Evolutionary conservation across 2,888 invertebrate species (phyloP).

Genomic region (Litoditis marina): DNA sequence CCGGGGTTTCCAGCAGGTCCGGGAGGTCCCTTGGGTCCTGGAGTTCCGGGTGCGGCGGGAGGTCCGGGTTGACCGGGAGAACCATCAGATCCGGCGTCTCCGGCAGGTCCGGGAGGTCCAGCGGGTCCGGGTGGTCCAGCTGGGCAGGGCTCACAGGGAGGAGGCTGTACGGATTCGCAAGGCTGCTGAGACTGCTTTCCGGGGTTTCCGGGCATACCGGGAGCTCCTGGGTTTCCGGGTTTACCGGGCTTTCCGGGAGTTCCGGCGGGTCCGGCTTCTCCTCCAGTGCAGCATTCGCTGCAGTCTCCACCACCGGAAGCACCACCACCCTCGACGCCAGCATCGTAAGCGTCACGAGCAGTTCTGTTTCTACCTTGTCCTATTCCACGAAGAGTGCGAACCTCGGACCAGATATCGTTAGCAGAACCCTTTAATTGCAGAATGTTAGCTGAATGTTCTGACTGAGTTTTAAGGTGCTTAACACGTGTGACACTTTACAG

Average conservation of each 20-base stretch:
- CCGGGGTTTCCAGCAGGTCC: slow-evolving; percentile 30
- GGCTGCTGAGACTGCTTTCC: slow-evolving; percentile 44
- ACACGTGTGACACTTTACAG: neutral
- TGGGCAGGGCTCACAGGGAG: slow-evolving; percentile 33
- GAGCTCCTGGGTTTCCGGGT: slow-evolving; percentile 32
- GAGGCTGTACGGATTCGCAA: slow-evolving; percentile 44
- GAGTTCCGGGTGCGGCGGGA: slow-evolving; percentile 5
- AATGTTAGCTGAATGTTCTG: too few species aligned
- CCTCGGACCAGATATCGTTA: slow-evolving; percentile 49
- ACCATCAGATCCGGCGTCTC: slow-evolving; percentile 22
- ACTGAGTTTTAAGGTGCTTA: too few species aligned
- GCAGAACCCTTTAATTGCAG: slow-evolving; percentile 29
- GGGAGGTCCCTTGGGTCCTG: slow-evolving; percentile 22
- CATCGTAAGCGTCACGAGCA: slow-evolving; percentile 35
- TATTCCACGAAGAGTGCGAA: slow-evolving; percentile 34
- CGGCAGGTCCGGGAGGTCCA: slow-evolving; percentile 28
- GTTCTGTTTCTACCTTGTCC: slow-evolving; percentile 20
- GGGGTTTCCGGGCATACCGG: slow-evolving; percentile 43
- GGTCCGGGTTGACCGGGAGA: slow-evolving; percentile 20
- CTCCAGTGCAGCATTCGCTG: slow-evolving; percentile 34
- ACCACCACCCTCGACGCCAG: slow-evolving; percentile 2
- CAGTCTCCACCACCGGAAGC: slow-evolving; percentile 18
- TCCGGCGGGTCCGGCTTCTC: slow-evolving; percentile 42
- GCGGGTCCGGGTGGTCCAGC: slow-evolving; percentile 32
- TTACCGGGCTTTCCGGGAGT: slow-evolving; percentile 43